phyloP scores from a whole-genome alignment of 2,797 vertebrate genomes.

The Leucoraja ocellata region DNA sequence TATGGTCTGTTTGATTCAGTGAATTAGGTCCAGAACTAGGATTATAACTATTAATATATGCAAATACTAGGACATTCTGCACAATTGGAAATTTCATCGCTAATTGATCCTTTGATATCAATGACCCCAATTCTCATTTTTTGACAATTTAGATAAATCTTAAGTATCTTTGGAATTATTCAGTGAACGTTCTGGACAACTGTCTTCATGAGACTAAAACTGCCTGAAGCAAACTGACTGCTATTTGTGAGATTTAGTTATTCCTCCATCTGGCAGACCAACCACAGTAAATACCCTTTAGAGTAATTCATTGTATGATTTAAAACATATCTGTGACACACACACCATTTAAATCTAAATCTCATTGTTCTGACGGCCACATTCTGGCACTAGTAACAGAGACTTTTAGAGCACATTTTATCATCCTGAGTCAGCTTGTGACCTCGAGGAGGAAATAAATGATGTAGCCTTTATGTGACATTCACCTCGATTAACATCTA shows the following conservation, averaged over 20 bases:
- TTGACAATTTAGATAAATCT: neutral
- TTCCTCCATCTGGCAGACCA: neutral
- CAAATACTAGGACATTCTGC: neutral
- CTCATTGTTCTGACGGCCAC: neutral
- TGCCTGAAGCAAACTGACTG: neutral
- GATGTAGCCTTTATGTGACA: neutral
- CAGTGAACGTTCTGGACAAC: neutral
- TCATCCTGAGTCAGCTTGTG: neutral
- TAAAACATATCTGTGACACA: neutral
- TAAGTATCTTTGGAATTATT: neutral
- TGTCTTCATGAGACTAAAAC: neutral
- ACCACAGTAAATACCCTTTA: neutral
- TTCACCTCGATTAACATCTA: neutral
- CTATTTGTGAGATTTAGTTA: neutral
- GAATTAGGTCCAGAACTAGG: neutral
- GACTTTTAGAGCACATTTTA: neutral
- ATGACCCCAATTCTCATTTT: neutral
- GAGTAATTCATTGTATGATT: neutral
- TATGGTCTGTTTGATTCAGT: neutral
- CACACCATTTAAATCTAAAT: neutral
- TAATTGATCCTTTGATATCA: neutral
- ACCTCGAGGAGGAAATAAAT: neutral
- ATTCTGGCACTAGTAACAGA: neutral
- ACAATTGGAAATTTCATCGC: neutral
- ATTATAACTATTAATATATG: neutral